These are phyloP conservation scores for Apus apus DNA, from an alignment of 2,113 vertebrate genomes.

Conservation along the genomic window DNA sequence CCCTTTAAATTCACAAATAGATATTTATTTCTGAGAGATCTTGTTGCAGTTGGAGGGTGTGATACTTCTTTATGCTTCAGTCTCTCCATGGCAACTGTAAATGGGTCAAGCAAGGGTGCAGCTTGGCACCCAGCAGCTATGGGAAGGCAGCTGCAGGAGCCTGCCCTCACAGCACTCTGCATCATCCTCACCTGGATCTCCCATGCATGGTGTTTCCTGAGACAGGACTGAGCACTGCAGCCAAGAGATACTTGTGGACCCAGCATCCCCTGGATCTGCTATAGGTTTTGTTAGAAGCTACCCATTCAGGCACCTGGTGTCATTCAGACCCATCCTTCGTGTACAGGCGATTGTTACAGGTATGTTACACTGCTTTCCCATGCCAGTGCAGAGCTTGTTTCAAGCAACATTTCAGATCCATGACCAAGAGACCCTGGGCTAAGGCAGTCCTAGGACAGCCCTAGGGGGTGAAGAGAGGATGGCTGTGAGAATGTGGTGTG, in stretches of 20 bases:
- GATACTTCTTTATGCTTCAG: neutral
- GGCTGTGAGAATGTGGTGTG: neutral
- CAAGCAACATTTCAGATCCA: neutral
- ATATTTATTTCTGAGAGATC: neutral
- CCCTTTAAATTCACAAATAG: neutral
- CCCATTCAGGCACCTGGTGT: neutral
- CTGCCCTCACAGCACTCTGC: neutral
- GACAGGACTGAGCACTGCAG: neutral
- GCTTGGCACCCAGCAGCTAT: neutral
- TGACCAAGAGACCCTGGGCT: accelerated
- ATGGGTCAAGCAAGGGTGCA: neutral
- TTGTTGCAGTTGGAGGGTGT: neutral
- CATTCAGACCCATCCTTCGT: neutral
- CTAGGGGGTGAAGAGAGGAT: neutral
- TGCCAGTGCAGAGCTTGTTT: accelerated
- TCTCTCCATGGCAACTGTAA: slow-evolving; percentile 43
- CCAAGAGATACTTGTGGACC: neutral
- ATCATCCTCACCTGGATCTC: neutral
- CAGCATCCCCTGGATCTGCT: neutral
- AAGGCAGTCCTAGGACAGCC: neutral
- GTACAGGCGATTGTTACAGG: neutral
- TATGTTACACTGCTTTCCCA: neutral
- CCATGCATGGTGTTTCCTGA: neutral
- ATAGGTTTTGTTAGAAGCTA: neutral
- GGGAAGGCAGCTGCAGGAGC: neutral